Evolutionary conservation across 1,140 invertebrate species (phyloP).

Genomic region (Halictus rubicundus): DNA sequence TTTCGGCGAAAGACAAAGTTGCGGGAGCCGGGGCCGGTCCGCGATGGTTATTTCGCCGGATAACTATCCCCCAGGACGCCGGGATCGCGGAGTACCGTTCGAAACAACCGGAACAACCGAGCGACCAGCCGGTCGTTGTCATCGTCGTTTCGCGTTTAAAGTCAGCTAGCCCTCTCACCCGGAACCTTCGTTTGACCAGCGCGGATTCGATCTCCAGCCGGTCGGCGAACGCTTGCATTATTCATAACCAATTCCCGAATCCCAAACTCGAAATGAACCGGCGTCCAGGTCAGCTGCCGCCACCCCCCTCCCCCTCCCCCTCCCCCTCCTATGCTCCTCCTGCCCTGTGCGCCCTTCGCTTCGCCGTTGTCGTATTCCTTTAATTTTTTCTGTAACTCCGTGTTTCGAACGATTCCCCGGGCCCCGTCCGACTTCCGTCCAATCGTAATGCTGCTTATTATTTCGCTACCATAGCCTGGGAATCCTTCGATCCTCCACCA

Average conservation of each 20-base stretch:
- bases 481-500: neutral
- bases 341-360: slow-evolving; percentile 19
- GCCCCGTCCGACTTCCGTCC: slow-evolving; percentile 3
- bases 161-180: slow-evolving; percentile 54
- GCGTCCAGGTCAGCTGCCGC: slow-evolving; percentile 59
- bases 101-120: slow-evolving; percentile 52
- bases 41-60: slow-evolving; percentile 48
- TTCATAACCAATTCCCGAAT: slow-evolving; percentile 72
- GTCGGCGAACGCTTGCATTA: slow-evolving; percentile 65
- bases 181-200: slow-evolving; percentile 63
- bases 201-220: slow-evolving; percentile 66
- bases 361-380: slow-evolving; percentile 46
- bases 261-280: slow-evolving; percentile 66
- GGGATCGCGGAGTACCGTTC: slow-evolving; percentile 29
- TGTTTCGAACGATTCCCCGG: slow-evolving; percentile 16
- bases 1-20: slow-evolving; percentile 53
- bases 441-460: neutral
- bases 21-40: slow-evolving; percentile 25
- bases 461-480: neutral
- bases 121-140: neutral
- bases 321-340: slow-evolving; percentile 23
- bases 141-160: slow-evolving; percentile 60
- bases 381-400: slow-evolving; percentile 46
- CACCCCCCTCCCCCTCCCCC: neutral
- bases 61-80: slow-evolving; percentile 56